These are phyloP conservation scores for Clarias fuscus DNA, from an alignment of 2,797 vertebrate genomes.

Conservation along the genomic window DNA sequence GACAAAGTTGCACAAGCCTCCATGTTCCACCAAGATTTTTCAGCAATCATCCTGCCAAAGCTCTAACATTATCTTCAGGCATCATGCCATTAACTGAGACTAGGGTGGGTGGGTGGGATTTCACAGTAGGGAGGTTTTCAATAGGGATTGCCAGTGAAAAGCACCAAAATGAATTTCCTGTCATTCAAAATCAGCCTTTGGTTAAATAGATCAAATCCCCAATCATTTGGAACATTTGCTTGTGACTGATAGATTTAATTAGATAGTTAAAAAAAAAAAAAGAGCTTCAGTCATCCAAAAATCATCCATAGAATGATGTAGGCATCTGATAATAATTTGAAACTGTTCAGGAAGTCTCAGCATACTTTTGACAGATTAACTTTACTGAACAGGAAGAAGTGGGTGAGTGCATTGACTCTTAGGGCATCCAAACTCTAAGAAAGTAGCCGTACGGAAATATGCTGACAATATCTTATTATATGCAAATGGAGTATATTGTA, in stretches of 20 bases:
- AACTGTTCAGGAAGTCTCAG: slow-evolving; percentile 11
- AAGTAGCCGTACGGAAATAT: not conserved
- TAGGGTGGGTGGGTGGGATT: slow-evolving; percentile 15
- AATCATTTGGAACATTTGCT: not conserved
- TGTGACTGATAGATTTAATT: slow-evolving; percentile 24
- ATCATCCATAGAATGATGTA: not conserved
- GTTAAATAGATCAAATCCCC: slow-evolving; percentile 16
- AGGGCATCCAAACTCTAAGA: not conserved
- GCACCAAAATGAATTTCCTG: slow-evolving; percentile 21
- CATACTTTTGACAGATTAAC: not conserved
- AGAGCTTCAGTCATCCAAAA: slow-evolving; percentile 9
- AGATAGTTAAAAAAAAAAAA: not conserved
- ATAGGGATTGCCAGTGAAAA: slow-evolving; percentile 14
- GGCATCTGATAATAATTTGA: not conserved
- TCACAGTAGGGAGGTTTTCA: slow-evolving; percentile 22
- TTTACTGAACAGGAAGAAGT: not conserved
- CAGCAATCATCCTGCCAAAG: slow-evolving; percentile 26
- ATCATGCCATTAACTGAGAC: slow-evolving; percentile 15
- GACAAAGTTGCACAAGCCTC: slow-evolving; percentile 20
- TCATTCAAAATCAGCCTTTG: slow-evolving; percentile 17
- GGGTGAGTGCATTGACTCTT: slow-evolving; percentile 6
- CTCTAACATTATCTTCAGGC: slow-evolving; percentile 30
- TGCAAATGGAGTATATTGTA: slow-evolving; percentile 11
- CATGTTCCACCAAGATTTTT: slow-evolving; percentile 39
- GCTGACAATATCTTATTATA: not conserved